phyloP scores from a whole-genome alignment of 2,888 invertebrate genomes.

The Odontothrips loti region DNA sequence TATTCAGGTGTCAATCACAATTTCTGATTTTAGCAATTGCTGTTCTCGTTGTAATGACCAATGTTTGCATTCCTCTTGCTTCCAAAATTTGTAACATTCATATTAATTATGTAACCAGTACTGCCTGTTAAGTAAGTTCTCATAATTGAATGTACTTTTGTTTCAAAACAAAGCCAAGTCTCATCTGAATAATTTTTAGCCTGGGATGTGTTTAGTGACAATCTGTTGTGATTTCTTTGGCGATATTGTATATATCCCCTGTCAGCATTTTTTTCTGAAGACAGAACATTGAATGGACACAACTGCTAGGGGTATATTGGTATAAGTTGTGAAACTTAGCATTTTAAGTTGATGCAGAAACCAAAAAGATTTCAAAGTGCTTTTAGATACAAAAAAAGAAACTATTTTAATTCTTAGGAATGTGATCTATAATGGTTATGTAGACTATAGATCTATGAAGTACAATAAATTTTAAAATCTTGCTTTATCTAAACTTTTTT shows the following conservation, averaged over 20 bases:
- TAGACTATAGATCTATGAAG: constrained; percentile 14
- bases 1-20: too few relatives aligned
- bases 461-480: constrained; percentile 16
- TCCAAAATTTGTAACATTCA: too few relatives aligned
- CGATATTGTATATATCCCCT: not conserved
- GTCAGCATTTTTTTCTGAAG: not conserved
- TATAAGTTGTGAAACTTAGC: not conserved
- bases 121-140: too few relatives aligned
- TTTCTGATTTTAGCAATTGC: too few relatives aligned
- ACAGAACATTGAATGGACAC: not conserved
- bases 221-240: not conserved
- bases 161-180: not conserved
- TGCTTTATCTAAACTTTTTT: not conserved
- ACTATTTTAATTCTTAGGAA: constrained; percentile 17
- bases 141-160: too few relatives aligned
- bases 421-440: constrained; percentile 20
- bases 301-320: not conserved
- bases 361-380: constrained; percentile 14
- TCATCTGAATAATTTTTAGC: not conserved
- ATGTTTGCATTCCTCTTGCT: too few relatives aligned
- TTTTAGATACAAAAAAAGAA: not conserved
- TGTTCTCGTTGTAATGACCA: too few relatives aligned
- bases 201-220: not conserved
- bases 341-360: constrained; percentile 3
- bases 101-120: too few relatives aligned